Evolutionary conservation across 2,113 vertebrate genomes (phyloP).

Genomic region (Lepus americanus): DNA sequence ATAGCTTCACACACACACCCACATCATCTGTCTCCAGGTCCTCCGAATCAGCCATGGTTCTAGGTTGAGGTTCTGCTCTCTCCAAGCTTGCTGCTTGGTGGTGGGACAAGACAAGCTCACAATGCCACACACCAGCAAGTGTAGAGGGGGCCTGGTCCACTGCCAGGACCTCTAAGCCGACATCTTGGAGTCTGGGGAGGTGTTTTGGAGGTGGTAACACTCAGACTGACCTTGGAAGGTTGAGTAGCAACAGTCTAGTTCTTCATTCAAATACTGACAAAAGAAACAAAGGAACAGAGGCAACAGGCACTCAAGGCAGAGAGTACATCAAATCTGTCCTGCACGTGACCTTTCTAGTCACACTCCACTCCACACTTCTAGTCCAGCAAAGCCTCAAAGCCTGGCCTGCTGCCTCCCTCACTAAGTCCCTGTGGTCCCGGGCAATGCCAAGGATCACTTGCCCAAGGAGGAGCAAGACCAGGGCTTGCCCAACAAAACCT

Average conservation of each 20-base stretch:
- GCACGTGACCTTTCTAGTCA: background rate
- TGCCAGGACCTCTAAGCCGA: rapidly evolving
- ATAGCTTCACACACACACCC: rapidly evolving
- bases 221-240: background rate
- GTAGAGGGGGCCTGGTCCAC: rapidly evolving
- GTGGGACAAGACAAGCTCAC: background rate
- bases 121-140: rapidly evolving
- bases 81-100: background rate
- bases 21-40: rapidly evolving
- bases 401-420: rapidly evolving
- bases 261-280: background rate
- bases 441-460: rapidly evolving
- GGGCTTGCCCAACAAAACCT: background rate
- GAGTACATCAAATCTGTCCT: background rate
- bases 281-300: background rate
- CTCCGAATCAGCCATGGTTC: rapidly evolving
- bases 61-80: rapidly evolving
- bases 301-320: background rate
- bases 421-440: background rate
- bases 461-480: background rate
- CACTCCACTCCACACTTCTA: background rate
- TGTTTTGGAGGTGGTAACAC: background rate
- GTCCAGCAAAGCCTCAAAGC: too few species aligned
- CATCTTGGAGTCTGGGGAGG: background rate
- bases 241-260: background rate